phyloP scores from a whole-genome alignment of 2,113 vertebrate species.

The Cephalopholis sonnerati region DNA sequence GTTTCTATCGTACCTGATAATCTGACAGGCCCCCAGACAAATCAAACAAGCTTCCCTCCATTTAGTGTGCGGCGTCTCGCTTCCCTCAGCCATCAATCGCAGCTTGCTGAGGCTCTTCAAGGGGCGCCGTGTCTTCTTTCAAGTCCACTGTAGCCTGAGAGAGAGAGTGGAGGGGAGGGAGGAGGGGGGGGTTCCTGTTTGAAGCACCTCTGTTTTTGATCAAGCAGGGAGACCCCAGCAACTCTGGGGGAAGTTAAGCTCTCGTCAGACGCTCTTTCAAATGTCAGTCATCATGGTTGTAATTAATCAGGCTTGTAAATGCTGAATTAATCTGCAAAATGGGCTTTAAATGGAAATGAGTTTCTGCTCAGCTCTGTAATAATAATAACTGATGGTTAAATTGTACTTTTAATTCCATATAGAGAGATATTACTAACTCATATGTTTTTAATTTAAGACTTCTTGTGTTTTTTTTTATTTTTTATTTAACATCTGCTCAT shows the following conservation, averaged over 20 bases:
- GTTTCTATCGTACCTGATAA: constrained; percentile 36
- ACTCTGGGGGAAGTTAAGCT: background rate
- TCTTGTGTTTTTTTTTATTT: no score
- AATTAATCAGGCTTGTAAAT: background rate
- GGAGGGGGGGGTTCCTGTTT: background rate
- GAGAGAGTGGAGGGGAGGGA: background rate
- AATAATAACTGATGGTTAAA: background rate
- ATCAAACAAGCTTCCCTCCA: constrained; percentile 25
- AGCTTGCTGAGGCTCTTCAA: background rate
- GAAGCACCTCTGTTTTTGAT: constrained; percentile 33
- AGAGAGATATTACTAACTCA: background rate
- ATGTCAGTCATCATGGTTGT: constrained; percentile 1
- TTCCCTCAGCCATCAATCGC: constrained; percentile 5
- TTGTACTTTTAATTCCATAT: background rate
- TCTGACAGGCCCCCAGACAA: constrained; percentile 36
- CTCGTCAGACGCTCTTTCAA: constrained; percentile 6
- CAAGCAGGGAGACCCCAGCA: constrained; percentile 3
- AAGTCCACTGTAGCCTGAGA: background rate
- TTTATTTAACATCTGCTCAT: background rate
- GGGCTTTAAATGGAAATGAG: background rate
- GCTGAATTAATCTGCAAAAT: background rate
- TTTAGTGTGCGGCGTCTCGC: background rate
- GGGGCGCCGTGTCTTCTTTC: background rate
- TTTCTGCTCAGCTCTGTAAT: background rate
- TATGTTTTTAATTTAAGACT: no score